Evolutionary conservation across 2,888 invertebrate species (phyloP).

Genomic region (Archaeoteleia sp.): DNA sequence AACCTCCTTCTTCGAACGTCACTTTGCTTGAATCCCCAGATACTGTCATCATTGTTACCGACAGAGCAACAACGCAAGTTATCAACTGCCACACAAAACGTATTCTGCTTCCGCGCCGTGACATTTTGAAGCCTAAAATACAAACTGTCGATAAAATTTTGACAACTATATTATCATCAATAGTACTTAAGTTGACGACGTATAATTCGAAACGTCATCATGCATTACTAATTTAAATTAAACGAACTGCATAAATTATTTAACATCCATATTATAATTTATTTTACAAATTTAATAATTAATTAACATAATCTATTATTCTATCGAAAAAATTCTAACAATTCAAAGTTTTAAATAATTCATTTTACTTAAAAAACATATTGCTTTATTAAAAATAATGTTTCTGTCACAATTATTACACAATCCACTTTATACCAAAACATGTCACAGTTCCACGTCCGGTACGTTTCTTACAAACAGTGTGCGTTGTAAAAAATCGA

Average conservation of each 20-base stretch:
- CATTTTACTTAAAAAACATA: too few species aligned
- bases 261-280: too few species aligned
- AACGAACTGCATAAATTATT: too few species aligned
- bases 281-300: too few species aligned
- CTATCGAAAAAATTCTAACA: too few species aligned
- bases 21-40: slow-evolving; percentile 61
- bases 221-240: too few species aligned
- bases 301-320: too few species aligned
- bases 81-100: slow-evolving; percentile 61
- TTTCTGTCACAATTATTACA: too few species aligned
- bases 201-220: neutral
- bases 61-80: slow-evolving; percentile 59
- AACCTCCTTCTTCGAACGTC: slow-evolving; percentile 64
- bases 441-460: slow-evolving; percentile 12
- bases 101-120: slow-evolving; percentile 58
- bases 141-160: slow-evolving; percentile 2
- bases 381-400: too few species aligned
- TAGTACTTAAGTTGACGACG: neutral
- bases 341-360: too few species aligned
- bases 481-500: neutral
- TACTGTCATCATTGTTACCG: slow-evolving; percentile 59
- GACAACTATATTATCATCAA: slow-evolving; percentile 34
- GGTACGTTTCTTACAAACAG: neutral
- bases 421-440: slow-evolving; percentile 14
- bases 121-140: slow-evolving; percentile 44